Conservation (phyloP, 2,888 invertebrate genomes). For the Drosophila gaucha region DNA sequence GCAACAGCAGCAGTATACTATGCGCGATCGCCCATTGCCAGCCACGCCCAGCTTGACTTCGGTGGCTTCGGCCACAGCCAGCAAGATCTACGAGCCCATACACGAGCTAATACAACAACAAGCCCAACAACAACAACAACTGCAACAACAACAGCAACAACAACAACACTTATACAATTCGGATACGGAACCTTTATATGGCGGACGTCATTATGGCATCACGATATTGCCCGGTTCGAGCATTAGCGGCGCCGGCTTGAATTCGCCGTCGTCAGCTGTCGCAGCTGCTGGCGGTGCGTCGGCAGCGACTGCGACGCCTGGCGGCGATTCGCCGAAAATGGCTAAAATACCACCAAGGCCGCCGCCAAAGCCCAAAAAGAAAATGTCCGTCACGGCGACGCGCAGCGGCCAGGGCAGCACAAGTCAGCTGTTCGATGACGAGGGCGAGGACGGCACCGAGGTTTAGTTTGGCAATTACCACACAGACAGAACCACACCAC, state of each 20-base stretch:
- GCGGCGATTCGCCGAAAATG: constrained; percentile 70
- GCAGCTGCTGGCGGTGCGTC: neutral
- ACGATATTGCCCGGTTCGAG: constrained; percentile 82
- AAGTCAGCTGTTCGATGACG: constrained; percentile 93
- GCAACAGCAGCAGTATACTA: constrained; percentile 85
- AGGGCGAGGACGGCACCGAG: constrained; percentile 95
- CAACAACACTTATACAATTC: constrained; percentile 59
- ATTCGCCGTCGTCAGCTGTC: constrained; percentile 28
- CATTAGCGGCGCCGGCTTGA: constrained; percentile 57
- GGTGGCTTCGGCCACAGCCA: constrained; percentile 61
- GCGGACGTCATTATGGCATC: constrained; percentile 75
- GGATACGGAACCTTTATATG: constrained; percentile 83
- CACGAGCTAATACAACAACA: constrained; percentile 81
- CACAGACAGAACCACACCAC: constrained; percentile 7
- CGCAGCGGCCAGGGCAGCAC: constrained; percentile 85
- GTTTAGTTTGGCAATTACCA: constrained; percentile 86
- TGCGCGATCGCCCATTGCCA: constrained; percentile 88
- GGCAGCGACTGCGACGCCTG: constrained; percentile 31
- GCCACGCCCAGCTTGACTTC: constrained; percentile 86
- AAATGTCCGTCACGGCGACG: constrained; percentile 89
- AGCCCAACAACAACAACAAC: constrained; percentile 53
- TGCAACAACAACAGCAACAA: constrained; percentile 62
- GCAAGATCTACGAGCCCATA: constrained; percentile 84
- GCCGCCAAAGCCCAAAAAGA: constrained; percentile 93
- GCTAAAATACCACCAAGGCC: constrained; percentile 93